Evolutionary conservation across 1,140 invertebrate species (phyloP).

Genomic region (Hyposmocoma kahamanoa): DNA sequence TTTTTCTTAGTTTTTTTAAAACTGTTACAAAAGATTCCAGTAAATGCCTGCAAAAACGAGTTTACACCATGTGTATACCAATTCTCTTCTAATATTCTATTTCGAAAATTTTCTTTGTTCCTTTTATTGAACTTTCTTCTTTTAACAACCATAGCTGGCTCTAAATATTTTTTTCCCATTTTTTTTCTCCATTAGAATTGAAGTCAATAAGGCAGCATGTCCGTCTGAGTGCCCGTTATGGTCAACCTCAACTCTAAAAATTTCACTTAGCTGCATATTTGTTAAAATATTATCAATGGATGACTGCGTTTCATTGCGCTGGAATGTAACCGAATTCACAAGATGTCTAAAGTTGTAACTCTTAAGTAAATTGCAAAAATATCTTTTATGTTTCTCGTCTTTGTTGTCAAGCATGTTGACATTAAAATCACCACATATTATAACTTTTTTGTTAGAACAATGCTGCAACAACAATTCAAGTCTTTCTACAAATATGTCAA

Average conservation of each 20-base stretch:
- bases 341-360: constrained; percentile 11
- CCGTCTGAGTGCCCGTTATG: constrained; percentile 11
- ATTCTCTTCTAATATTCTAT: neutral
- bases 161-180: neutral
- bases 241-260: neutral
- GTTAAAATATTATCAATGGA: constrained; percentile 13
- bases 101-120: neutral
- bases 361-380: constrained; percentile 7
- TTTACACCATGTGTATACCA: neutral
- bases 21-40: constrained; percentile 1
- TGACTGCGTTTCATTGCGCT: constrained; percentile 1
- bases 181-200: neutral
- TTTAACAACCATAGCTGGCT: neutral
- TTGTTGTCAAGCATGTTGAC: constrained; percentile 8
- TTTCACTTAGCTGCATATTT: constrained; percentile 1
- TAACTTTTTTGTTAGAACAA: constrained; percentile 2
- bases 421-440: constrained; percentile 11
- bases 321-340: constrained; percentile 1
- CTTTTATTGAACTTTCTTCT: neutral
- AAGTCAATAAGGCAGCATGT: constrained; percentile 2
- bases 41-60: neutral
- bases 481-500: too few species aligned
- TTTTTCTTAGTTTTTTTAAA: constrained; percentile 2
- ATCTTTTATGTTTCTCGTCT: neutral
- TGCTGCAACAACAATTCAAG: too few species aligned